phyloP scores from a whole-genome alignment of 1,140 invertebrate species.

The Oryctes rhinoceros region DNA sequence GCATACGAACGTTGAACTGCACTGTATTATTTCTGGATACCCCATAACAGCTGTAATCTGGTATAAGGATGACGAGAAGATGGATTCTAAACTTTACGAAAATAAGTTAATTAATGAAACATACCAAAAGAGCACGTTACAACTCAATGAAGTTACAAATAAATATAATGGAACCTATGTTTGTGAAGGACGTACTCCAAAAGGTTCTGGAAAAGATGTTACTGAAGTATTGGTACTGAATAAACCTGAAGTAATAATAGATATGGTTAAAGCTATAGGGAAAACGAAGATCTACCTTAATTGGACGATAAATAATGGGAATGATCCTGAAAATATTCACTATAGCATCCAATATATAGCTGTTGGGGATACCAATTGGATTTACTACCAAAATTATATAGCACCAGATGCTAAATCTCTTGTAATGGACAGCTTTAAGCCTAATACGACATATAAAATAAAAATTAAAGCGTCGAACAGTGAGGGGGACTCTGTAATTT shows the following conservation, averaged over 20 bases:
- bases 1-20: constrained; percentile 62
- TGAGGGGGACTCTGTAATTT: constrained; percentile 62
- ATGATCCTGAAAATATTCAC: constrained; percentile 70
- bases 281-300: constrained; percentile 79
- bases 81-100: constrained; percentile 61
- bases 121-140: constrained; percentile 64
- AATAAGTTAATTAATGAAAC: constrained; percentile 67
- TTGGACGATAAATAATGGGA: constrained; percentile 83
- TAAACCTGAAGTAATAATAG: constrained; percentile 74
- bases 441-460: constrained; percentile 64
- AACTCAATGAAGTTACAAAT: constrained; percentile 65
- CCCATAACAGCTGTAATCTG: constrained; percentile 67
- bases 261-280: constrained; percentile 79
- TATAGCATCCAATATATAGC: constrained; percentile 73
- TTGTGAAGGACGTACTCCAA: constrained; percentile 61
- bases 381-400: constrained; percentile 63
- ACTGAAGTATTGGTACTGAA: constrained; percentile 72
- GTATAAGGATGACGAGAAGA: constrained; percentile 66
- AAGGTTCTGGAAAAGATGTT: constrained; percentile 57
- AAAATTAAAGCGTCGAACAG: constrained; percentile 65
- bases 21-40: constrained; percentile 68
- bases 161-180: constrained; percentile 75
- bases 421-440: constrained; percentile 65
- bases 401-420: constrained; percentile 64
- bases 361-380: constrained; percentile 65